A percentile compares a stretch with the other conserved stretches of the same genome.
Conservation (phyloP, 1,140 invertebrate species). For the Tetragonula clypearis region DNA sequence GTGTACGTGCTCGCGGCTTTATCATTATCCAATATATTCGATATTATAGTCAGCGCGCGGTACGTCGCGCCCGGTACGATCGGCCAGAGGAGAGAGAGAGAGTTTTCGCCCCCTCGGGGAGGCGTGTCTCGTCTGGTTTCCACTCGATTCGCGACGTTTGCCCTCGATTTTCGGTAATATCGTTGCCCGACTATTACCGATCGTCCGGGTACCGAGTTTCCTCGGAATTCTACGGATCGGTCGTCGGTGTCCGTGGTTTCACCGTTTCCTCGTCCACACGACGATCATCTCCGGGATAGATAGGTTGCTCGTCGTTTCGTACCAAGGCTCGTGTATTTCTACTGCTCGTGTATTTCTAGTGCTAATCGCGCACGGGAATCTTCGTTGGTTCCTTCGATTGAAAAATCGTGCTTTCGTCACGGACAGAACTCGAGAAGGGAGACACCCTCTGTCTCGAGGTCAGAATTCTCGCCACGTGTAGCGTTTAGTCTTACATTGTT, state of each 20-base stretch:
- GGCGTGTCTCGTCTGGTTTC: conserved; percentile 13
- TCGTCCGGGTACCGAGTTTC: background rate
- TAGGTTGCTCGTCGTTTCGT: background rate
- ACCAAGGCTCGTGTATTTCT: background rate
- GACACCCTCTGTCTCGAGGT: background rate
- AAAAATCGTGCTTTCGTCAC: background rate
- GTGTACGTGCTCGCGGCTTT: conserved; percentile 73
- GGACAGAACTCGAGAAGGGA: conserved; percentile 13
- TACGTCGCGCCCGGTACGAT: conserved; percentile 50
- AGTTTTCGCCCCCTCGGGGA: background rate
- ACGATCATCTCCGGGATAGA: background rate
- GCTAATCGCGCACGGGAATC: background rate
- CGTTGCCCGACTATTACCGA: background rate
- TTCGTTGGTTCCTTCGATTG: conserved; percentile 21
- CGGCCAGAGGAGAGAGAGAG: background rate
- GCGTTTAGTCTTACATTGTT: conserved; percentile 28
- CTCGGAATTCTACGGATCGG: background rate
- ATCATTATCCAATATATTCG: conserved; percentile 76
- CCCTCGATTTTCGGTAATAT: conserved; percentile 5
- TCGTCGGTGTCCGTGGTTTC: background rate
- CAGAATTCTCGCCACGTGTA: conserved; percentile 26
- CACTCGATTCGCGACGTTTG: background rate
- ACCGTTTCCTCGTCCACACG: background rate
- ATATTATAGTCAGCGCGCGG: conserved; percentile 66
- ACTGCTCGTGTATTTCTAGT: background rate